Evolutionary conservation across 2,888 invertebrate genomes (phyloP), one percentile per base, ranked within the genome.

Genomic region (Aricia artaxerxes): DNA sequence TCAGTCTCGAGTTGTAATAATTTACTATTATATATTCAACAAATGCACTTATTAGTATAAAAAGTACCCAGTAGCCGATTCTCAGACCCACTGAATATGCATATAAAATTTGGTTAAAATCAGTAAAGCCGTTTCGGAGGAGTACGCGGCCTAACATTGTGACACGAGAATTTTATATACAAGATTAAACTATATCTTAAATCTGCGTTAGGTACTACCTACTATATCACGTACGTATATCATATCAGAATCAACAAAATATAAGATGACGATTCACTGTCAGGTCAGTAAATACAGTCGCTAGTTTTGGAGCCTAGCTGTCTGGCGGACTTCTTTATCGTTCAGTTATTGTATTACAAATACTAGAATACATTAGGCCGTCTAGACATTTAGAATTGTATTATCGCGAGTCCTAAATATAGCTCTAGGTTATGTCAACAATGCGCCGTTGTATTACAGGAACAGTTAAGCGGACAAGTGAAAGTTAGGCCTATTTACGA

Each of bases 341-440:
- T 82, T 85, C 89, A 91, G 92, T 92, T 88, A 91, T 90, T 92
- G 92, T 91, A 92, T 93, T 87, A 88, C 89, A 92, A 93, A 89
- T 88, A 88, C 90, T 90, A 85, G 92, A 92, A 92, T 93, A 92
- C 84, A 92, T 93, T 89, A 84, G 81, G 77, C 82, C 82, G 92
- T 92, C 92, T 93, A 92, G 92, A 92, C 92, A 87, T 87, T 85
- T 83, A 86, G 76, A 85, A 88, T 88, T 86, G 82, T 85, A 80
- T 78, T 79, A 80, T 79, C 79, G 64, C 73, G 61, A 82, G 69
- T 79, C 78, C 79, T 73, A 75, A 40, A 60, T 57, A 75, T 75
- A 73, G 72, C 31, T 75, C 31, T 31, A 16, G 64, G 53, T 72
- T 64, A 77, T 80, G 77, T 57, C 72, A 69, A 78, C 1, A 64